These are phyloP conservation scores for Picus viridis DNA, from an alignment of 2,797 vertebrate species.

Conservation along the genomic window DNA sequence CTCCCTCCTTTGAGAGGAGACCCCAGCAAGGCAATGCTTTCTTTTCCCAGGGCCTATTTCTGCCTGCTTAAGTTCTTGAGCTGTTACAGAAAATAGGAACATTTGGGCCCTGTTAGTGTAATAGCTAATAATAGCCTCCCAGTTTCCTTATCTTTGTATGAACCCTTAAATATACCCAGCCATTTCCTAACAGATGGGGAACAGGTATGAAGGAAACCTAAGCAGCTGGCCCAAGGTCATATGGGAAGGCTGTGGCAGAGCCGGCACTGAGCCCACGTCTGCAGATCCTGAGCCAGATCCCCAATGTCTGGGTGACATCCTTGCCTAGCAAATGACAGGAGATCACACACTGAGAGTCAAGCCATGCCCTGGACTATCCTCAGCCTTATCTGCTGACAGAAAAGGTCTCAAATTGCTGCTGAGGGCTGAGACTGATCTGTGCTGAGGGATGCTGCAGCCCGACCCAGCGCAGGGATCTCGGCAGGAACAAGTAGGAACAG, in stretches of 20 bases:
- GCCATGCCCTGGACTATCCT: background rate
- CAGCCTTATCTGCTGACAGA: background rate
- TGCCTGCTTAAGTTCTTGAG: conserved; percentile 28
- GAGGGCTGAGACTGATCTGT: background rate
- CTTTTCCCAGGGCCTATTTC: conserved; percentile 12
- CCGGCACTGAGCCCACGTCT: background rate
- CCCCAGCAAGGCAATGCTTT: background rate
- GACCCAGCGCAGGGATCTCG: background rate
- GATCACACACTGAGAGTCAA: accelerated
- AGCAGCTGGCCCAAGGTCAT: conserved; percentile 39
- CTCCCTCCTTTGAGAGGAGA: background rate
- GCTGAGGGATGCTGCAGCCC: background rate
- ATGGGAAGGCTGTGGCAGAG: background rate
- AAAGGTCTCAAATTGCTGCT: background rate
- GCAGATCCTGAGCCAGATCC: background rate
- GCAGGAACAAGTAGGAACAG: background rate
- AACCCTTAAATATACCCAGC: background rate
- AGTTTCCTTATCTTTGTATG: conserved; percentile 32
- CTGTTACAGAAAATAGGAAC: conserved; percentile 41
- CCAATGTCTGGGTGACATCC: background rate
- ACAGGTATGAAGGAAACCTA: conserved; percentile 13
- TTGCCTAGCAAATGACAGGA: accelerated
- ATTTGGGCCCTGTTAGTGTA: conserved; percentile 38
- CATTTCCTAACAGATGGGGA: conserved; percentile 55
- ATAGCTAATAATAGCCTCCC: conserved; percentile 9